Evolutionary conservation across 2,888 invertebrate genomes (phyloP).

Genomic region (Amphipoea lucens): DNA sequence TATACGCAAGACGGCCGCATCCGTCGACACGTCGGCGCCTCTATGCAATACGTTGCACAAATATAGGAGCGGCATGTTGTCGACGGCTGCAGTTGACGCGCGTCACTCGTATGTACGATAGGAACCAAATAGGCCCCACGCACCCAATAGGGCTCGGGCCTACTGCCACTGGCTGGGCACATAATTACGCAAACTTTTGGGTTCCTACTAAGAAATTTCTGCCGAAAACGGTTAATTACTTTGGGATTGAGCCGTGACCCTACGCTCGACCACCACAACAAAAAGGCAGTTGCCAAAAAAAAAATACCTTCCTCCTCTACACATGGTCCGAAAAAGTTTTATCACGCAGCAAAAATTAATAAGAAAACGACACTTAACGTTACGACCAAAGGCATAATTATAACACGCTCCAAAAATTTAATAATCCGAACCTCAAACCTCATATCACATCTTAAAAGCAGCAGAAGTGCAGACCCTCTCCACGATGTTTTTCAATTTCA

Average conservation of each 20-base stretch:
- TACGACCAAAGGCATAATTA: neutral
- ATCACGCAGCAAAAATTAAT: neutral
- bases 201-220: neutral
- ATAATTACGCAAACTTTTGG: neutral
- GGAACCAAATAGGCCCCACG: neutral
- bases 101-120: too few species aligned
- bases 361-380: slow-evolving; percentile 15
- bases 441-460: slow-evolving; percentile 20
- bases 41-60: too few species aligned
- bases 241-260: neutral
- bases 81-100: too few species aligned
- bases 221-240: neutral
- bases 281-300: neutral
- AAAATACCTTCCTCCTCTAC: neutral
- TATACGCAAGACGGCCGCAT: too few species aligned
- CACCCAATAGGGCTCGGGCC: neutral
- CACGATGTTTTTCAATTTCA: slow-evolving; percentile 52
- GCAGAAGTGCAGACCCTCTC: slow-evolving; percentile 29
- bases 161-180: neutral
- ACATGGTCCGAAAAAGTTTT: slow-evolving; percentile 2
- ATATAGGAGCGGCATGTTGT: too few species aligned
- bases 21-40: too few species aligned
- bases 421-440: slow-evolving; percentile 5
- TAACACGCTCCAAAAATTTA: slow-evolving; percentile 12
- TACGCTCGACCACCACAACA: neutral